Evolutionary conservation across 2,797 vertebrate genomes (phyloP).

Genomic region (Pithecia hirsuta): DNA sequence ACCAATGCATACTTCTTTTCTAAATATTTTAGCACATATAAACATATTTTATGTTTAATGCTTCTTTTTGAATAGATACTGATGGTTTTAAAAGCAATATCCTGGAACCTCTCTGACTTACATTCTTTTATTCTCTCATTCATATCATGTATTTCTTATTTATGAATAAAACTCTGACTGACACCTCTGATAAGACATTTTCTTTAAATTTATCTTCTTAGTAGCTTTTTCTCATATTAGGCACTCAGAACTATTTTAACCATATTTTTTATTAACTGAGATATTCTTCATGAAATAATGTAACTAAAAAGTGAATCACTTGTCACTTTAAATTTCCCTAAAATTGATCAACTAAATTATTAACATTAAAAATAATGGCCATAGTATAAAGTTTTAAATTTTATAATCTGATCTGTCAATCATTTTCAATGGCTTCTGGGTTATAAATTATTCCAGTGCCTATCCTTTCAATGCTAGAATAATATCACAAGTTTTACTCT

Average conservation of each 20-base stretch:
- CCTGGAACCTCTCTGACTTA: conserved; percentile 9
- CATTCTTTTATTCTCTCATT: conserved; percentile 56
- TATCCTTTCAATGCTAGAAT: background rate
- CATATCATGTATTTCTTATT: conserved; percentile 45
- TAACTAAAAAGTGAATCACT: conserved; percentile 48
- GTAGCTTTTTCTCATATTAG: conserved; percentile 37
- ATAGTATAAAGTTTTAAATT: background rate
- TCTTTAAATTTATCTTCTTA: conserved; percentile 3
- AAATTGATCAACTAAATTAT: conserved; percentile 51
- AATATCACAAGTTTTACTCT: background rate
- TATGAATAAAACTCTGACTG: conserved; percentile 63
- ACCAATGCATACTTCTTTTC: conserved; percentile 28
- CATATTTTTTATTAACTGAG: background rate
- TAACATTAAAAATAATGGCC: conserved; percentile 67
- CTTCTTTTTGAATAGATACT: conserved; percentile 52
- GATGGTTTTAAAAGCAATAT: conserved; percentile 56
- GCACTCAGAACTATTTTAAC: background rate
- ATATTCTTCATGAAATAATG: conserved; percentile 17
- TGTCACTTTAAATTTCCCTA: background rate
- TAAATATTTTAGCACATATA: background rate
- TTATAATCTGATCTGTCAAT: background rate
- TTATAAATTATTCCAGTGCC: background rate
- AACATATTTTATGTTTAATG: conserved; percentile 66
- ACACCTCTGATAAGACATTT: conserved; percentile 59
- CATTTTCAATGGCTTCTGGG: background rate